Conservation (phyloP, 2,113 vertebrate genomes). For the Labeo catla region DNA sequence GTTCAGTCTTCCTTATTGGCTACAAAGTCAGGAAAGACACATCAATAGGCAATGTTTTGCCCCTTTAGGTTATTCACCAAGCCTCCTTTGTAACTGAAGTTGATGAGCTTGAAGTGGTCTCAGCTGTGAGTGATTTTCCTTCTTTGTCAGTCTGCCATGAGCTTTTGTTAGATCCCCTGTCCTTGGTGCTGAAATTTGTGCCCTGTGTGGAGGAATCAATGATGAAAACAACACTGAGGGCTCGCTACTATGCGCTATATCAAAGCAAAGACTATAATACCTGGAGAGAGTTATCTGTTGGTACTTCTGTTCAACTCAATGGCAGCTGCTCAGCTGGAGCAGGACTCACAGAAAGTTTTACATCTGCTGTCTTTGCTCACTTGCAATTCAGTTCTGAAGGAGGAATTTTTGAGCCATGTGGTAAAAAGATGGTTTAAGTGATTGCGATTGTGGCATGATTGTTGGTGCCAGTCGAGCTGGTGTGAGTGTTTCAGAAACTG, state of each 20-base stretch:
- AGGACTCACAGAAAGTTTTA: not conserved
- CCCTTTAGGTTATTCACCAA: constrained; percentile 1
- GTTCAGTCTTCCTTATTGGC: constrained; percentile 11
- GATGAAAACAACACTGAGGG: not conserved
- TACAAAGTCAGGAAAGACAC: not conserved
- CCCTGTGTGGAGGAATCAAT: not conserved
- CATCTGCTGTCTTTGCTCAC: not conserved
- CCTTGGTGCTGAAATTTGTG: not conserved
- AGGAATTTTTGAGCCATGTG: not conserved
- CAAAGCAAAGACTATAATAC: not conserved
- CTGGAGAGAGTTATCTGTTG: not conserved
- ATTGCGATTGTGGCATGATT: not conserved
- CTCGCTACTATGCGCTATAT: not conserved
- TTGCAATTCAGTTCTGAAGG: not conserved
- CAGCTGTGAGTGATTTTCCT: constrained; percentile 10
- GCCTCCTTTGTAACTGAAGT: not conserved
- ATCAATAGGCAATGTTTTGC: not conserved
- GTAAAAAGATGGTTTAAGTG: not conserved
- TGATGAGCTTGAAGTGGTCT: constrained; percentile 23
- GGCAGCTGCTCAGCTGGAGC: not conserved
- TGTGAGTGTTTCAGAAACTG: not conserved
- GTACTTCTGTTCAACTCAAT: not conserved
- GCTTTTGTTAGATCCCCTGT: not conserved
- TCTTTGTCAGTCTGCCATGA: not conserved
- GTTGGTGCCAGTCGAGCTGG: too few relatives aligned